Percentiles rank a stretch among this genome's conserved stretches.
phyloP scores from a whole-genome alignment of 2,113 vertebrate species.

The Nymphicus hollandicus region DNA sequence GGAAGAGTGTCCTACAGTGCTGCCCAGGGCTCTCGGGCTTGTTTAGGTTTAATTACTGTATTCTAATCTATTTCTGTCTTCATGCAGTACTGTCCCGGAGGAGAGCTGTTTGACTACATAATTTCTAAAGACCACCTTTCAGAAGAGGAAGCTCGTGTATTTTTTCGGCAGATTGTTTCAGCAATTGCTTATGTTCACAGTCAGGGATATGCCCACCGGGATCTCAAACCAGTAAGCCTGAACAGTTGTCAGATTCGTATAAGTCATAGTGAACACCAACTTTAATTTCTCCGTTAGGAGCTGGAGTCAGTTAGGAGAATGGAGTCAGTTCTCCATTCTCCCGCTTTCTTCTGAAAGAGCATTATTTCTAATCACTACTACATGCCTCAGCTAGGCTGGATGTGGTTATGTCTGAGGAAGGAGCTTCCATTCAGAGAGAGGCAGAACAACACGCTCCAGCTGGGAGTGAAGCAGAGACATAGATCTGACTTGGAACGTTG shows the following conservation, averaged over 20 bases:
- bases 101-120: slow-evolving; percentile 95
- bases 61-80: not conserved
- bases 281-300: not conserved
- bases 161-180: slow-evolving; percentile 94
- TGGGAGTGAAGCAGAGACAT: not conserved
- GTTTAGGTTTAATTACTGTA: not conserved
- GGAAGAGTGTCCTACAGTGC: not conserved
- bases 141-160: slow-evolving; percentile 87
- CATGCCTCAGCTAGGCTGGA: not conserved
- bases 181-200: slow-evolving; percentile 92
- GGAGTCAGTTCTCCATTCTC: not conserved
- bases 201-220: slow-evolving; percentile 92
- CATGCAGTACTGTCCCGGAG: slow-evolving; percentile 91
- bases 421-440: not conserved
- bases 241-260: not conserved
- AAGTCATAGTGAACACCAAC: not conserved
- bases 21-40: not conserved
- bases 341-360: not conserved
- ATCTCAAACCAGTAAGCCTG: slow-evolving; percentile 89
- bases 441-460: not conserved
- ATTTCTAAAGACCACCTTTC: slow-evolving; percentile 90
- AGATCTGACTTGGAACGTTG: not conserved
- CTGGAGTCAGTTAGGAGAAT: rapidly evolving
- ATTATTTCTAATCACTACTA: rapidly evolving
- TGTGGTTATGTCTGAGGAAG: not conserved